Evolutionary conservation across 2,888 invertebrate genomes (phyloP).

Genomic region (Mesoligia furuncula): DNA sequence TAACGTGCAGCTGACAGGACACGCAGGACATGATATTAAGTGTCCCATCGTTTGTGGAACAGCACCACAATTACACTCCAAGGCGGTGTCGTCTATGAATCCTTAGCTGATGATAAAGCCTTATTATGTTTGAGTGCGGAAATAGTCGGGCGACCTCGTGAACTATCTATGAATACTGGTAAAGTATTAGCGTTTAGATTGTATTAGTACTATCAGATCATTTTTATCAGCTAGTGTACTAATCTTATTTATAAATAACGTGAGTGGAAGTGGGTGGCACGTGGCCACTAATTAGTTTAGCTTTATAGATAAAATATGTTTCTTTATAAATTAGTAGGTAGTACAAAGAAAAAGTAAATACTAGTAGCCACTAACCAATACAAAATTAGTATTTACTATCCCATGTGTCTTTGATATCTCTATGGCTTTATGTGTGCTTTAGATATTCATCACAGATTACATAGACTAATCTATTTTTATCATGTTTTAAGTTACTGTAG

Average conservation of each 20-base stretch:
- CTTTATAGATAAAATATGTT: neutral
- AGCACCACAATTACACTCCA: neutral
- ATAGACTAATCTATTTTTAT: neutral
- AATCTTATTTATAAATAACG: conserved; percentile 15
- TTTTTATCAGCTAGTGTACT: conserved; percentile 7
- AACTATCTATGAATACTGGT: neutral
- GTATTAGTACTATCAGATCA: conserved; percentile 13
- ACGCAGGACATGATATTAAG: neutral
- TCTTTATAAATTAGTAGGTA: neutral
- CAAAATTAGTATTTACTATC: neutral
- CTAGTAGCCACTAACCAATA: neutral
- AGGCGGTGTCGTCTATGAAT: neutral
- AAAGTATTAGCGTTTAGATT: neutral
- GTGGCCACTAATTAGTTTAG: neutral
- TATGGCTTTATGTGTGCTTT: neutral
- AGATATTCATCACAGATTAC: too few species aligned
- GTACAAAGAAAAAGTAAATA: neutral
- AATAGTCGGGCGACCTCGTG: neutral
- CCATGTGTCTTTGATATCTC: neutral
- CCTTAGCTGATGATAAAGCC: neutral
- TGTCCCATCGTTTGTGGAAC: neutral
- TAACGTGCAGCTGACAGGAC: neutral
- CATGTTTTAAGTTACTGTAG: conserved; percentile 8
- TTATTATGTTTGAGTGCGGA: neutral
- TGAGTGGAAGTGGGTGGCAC: neutral